Percentiles rank a stretch among this genome's conserved stretches.
phyloP scores from a whole-genome alignment of 2,888 invertebrate species.

The Drosophila nr. medialis region DNA sequence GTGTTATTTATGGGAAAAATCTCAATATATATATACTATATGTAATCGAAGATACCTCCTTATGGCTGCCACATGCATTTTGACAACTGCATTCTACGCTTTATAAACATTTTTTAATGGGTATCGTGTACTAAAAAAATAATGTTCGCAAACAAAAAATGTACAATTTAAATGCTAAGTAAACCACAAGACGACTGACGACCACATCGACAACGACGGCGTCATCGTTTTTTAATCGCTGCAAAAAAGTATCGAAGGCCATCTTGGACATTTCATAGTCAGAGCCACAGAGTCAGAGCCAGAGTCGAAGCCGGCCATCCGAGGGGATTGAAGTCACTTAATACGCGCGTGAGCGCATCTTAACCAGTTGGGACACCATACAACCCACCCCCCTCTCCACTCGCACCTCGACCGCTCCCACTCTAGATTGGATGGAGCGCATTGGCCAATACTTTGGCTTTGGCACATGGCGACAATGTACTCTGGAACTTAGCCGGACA shows the following conservation, averaged over 20 bases:
- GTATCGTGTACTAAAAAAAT: slow-evolving; percentile 40
- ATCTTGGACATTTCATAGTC: slow-evolving; percentile 74
- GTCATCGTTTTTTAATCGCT: slow-evolving; percentile 76
- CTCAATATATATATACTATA: neutral
- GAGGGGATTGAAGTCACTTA: slow-evolving; percentile 68
- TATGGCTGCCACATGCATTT: neutral
- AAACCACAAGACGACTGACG: slow-evolving; percentile 35
- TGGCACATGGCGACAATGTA: slow-evolving; percentile 52
- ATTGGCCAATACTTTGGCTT: slow-evolving; percentile 60
- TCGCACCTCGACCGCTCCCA: neutral
- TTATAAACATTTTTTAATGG: neutral
- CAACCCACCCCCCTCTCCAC: neutral
- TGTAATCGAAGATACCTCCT: slow-evolving; percentile 1
- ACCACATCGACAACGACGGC: slow-evolving; percentile 31
- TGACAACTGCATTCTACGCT: slow-evolving; percentile 1
- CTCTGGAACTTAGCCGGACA: slow-evolving; percentile 33
- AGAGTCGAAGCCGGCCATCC: slow-evolving; percentile 37
- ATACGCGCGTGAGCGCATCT: slow-evolving; percentile 72
- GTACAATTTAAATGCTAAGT: slow-evolving; percentile 65
- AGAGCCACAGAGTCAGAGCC: slow-evolving; percentile 28
- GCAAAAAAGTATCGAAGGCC: slow-evolving; percentile 75
- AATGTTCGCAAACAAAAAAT: slow-evolving; percentile 63
- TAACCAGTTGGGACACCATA: slow-evolving; percentile 58
- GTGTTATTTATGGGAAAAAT: neutral
- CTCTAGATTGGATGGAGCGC: slow-evolving; percentile 3